Evolutionary conservation across 2,113 vertebrate species (phyloP).

Genomic region (Carettochelys insculpta): DNA sequence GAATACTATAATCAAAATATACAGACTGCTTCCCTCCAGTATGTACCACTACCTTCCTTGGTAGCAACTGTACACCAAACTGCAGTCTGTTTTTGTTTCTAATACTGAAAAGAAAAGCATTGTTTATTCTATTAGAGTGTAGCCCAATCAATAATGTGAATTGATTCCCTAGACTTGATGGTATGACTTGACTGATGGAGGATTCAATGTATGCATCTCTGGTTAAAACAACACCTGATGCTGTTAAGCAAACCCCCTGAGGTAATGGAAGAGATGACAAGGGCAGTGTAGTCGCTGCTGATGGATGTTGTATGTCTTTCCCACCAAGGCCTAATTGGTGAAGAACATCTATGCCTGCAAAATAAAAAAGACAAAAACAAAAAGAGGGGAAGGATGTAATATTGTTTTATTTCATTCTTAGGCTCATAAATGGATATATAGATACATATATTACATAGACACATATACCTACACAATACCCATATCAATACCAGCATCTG

Average conservation of each 20-base stretch:
- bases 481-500: background rate
- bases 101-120: conserved; percentile 95
- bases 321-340: conserved; percentile 85
- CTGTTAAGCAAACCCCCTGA: conserved; percentile 73
- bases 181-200: conserved; percentile 77
- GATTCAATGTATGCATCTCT: conserved; percentile 80
- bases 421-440: conserved; percentile 6
- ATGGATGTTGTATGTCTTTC: conserved; percentile 71
- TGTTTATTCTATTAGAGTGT: conserved; percentile 86
- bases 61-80: conserved; percentile 92
- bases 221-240: conserved; percentile 83
- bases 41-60: conserved; percentile 85
- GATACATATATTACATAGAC: background rate
- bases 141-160: conserved; percentile 89
- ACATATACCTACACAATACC: accelerated
- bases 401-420: conserved; percentile 38
- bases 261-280: conserved; percentile 70
- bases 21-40: conserved; percentile 84
- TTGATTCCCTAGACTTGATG: conserved; percentile 76
- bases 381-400: conserved; percentile 4
- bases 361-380: conserved; percentile 69
- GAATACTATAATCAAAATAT: conserved; percentile 86
- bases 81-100: conserved; percentile 85
- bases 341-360: conserved; percentile 92
- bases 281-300: conserved; percentile 66